Conservation (phyloP, 2,113 vertebrate genomes). For the Grus americana region DNA sequence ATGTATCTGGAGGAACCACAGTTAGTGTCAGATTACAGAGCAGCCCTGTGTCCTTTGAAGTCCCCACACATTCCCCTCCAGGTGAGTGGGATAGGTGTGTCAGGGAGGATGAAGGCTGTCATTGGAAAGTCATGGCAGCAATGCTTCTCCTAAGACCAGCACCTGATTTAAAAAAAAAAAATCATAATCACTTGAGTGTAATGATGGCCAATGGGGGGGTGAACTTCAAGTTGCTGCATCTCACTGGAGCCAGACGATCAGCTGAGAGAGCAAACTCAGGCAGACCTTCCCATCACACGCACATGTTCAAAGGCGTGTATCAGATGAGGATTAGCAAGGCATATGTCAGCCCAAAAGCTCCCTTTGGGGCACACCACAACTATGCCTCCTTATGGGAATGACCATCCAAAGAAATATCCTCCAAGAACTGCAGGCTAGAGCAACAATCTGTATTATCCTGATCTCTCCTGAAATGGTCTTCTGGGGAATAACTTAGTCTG, state of each 20-base stretch:
- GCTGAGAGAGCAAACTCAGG: background rate
- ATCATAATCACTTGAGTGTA: background rate
- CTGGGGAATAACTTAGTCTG: background rate
- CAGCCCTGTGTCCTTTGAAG: background rate
- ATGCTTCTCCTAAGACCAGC: background rate
- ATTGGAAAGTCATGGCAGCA: background rate
- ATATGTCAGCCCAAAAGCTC: background rate
- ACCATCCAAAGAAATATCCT: background rate
- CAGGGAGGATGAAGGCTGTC: background rate
- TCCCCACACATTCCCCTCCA: background rate
- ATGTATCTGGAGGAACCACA: background rate
- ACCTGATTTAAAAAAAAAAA: background rate
- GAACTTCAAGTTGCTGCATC: background rate
- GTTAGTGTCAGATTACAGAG: background rate
- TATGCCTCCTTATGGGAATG: background rate
- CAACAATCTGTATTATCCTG: background rate
- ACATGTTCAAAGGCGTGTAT: fast-evolving
- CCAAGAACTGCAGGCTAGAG: background rate
- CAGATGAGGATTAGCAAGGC: background rate
- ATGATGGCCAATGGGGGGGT: background rate
- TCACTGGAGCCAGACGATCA: background rate
- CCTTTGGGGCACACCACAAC: background rate
- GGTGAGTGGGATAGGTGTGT: background rate
- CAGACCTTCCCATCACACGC: background rate
- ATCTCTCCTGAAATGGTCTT: background rate